Evolutionary conservation across 1,140 invertebrate genomes (phyloP).

Genomic region (Epicauta chinensis): DNA sequence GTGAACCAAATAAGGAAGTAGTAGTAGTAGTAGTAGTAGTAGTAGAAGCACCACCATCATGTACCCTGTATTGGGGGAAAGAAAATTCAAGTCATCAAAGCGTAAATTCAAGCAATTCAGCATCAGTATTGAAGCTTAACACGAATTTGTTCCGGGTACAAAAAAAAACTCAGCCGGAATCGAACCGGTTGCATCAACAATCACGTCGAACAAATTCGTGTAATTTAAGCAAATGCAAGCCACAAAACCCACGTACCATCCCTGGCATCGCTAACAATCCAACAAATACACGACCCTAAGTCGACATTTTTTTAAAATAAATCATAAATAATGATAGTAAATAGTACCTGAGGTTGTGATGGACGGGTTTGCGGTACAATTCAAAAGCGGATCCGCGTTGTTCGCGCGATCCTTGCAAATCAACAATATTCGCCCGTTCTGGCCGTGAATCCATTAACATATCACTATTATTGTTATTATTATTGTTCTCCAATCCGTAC

Average conservation of each 20-base stretch:
- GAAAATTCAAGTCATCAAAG: slow-evolving; percentile 1
- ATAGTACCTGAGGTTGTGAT: slow-evolving; percentile 74
- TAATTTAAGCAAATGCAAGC: slow-evolving; percentile 1
- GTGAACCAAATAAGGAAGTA: slow-evolving; percentile 43
- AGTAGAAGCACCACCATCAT: slow-evolving; percentile 27
- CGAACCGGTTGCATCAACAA: too few species aligned
- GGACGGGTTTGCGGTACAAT: slow-evolving; percentile 81
- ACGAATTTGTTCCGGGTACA: too few species aligned
- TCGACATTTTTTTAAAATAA: slow-evolving; percentile 12
- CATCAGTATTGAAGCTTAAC: too few species aligned
- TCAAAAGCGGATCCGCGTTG: slow-evolving; percentile 93
- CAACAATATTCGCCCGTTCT: slow-evolving; percentile 36
- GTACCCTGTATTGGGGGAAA: slow-evolving; percentile 24
- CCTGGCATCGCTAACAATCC: slow-evolving; percentile 23
- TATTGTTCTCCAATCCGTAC: slow-evolving; percentile 18
- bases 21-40: too few species aligned
- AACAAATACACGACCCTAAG: slow-evolving; percentile 31
- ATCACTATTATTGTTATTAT: neutral
- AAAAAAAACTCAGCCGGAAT: too few species aligned
- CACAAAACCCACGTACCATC: slow-evolving; percentile 3
- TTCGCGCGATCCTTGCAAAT: slow-evolving; percentile 66
- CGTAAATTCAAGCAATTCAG: too few species aligned
- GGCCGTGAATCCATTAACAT: slow-evolving; percentile 33
- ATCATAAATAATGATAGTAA: neutral
- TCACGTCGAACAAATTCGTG: neutral